Conservation (phyloP, 2,888 invertebrate genomes). For the Lepetodrilus schrolli region DNA sequence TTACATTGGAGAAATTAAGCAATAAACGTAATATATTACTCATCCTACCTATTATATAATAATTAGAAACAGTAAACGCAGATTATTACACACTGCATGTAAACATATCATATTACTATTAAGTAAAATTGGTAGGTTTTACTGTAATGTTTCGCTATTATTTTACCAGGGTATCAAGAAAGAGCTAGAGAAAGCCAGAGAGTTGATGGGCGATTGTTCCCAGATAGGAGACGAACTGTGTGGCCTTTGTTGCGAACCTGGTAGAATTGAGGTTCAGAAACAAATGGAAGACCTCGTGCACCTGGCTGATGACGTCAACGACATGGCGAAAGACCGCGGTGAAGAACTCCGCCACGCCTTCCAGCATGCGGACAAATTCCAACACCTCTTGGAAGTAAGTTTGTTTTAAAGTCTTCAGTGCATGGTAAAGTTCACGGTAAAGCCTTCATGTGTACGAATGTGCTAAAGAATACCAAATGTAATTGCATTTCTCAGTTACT, state of each 20-base stretch:
- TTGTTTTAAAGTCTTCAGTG: no score
- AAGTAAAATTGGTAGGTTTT: no score
- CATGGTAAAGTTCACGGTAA: no score
- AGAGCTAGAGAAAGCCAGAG: slow-evolving; percentile 65
- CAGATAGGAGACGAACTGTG: slow-evolving; percentile 65
- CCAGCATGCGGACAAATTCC: slow-evolving; percentile 69
- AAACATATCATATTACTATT: no score
- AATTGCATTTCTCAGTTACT: no score
- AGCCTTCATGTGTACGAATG: no score
- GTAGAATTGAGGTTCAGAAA: slow-evolving; percentile 72
- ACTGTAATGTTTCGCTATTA: no score
- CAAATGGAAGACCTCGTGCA: slow-evolving; percentile 72
- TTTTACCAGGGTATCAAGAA: slow-evolving; percentile 67
- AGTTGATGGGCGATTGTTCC: slow-evolving; percentile 61
- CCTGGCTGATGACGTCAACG: slow-evolving; percentile 72
- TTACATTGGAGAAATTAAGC: not conserved
- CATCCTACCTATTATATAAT: no score
- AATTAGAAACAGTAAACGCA: no score
- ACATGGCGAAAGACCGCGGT: slow-evolving; percentile 68
- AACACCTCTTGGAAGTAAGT: slow-evolving; percentile 68
- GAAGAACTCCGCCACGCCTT: slow-evolving; percentile 69
- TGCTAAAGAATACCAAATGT: no score
- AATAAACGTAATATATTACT: no score
- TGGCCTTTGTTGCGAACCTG: slow-evolving; percentile 71
- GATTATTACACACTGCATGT: no score